Base-by-base conservation (phyloP, 2,888 invertebrate genomes). In the Geophilus truncorum region DNA sequence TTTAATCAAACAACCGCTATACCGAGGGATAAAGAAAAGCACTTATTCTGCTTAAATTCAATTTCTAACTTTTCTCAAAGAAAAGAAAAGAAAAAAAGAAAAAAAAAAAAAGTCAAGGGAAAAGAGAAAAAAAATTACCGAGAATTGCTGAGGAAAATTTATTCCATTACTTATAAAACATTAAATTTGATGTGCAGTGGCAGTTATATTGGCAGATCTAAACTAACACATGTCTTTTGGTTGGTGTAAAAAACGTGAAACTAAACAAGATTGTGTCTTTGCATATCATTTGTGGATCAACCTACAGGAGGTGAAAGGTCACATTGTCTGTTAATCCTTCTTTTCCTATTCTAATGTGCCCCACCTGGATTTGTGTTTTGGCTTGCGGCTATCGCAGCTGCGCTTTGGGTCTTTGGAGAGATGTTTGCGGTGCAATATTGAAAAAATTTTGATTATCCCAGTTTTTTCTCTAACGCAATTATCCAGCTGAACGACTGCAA, bases 401-500 rank as follows among this genome's bases (percentile, higher is more conserved):
- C 70, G 70, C 70, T n/a, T 70, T 2, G 25, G 25, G 28, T 10
- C 1, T 15, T 7, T 7, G 25, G n/a, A 70, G 28, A 45, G 18
- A 51, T 21, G 7, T 18, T 51, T 18, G 51, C 18, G 18, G 25
- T 4, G 15, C 12, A 70, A 15, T 28, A 28, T 28, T 70, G 28
- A 70, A 28, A 70, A 57, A 70, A 28, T 25, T 25, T 70, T 57
- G 57, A 28, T 70, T 28, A 23, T 28, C 4, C 28, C 51, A 51
- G n/a, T 62, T 70, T 28, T 28, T 70, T 70, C 28, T 70, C 70
- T 28, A 70, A 70, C 10, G 70, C 70, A 70, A 70, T 70, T 70
- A 70, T 70, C 70, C 25, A 70, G 70, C 25, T 70, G 70, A 70
- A 70, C 28, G 70, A 10, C 28, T 70, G 70, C 70, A 70, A 70